Percentiles rank a stretch among this genome's conserved stretches.
These are phyloP conservation scores for Lordiphosa fenestrarum DNA, from an alignment of 2,888 invertebrate species.

Conservation along the genomic window DNA sequence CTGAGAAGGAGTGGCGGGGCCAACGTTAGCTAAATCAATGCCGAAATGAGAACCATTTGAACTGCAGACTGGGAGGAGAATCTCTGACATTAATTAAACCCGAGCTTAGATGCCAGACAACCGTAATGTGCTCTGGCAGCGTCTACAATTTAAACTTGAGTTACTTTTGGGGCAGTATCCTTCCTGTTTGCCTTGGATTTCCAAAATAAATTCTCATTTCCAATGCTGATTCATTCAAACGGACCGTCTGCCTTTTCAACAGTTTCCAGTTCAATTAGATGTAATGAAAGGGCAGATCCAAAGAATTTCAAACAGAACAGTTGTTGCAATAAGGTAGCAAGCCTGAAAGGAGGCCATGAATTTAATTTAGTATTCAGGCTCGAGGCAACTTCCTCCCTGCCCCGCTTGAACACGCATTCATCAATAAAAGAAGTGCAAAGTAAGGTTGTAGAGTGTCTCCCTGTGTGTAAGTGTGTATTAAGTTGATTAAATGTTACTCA, in stretches of 20 bases:
- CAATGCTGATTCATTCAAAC: conserved; percentile 34
- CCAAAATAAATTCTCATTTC: conserved; percentile 37
- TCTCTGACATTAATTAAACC: conserved; percentile 64
- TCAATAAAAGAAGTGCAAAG: conserved; percentile 45
- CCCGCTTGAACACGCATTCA: conserved; percentile 22
- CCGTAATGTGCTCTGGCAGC: conserved; percentile 50
- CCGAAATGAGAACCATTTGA: conserved; percentile 52
- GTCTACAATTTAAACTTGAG: conserved; percentile 27
- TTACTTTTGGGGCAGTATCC: conserved; percentile 1
- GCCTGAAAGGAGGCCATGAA: conserved; percentile 32
- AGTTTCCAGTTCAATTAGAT: conserved; percentile 51
- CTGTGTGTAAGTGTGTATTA: conserved; percentile 40
- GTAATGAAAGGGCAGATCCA: conserved; percentile 31
- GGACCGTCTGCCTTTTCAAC: conserved; percentile 18
- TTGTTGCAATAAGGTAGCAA: conserved; percentile 11
- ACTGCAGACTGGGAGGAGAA: conserved; percentile 23
- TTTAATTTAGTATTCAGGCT: conserved; percentile 41
- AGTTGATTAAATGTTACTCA: conserved; percentile 70
- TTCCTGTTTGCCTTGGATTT: conserved; percentile 1
- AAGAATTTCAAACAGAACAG: conserved; percentile 3
- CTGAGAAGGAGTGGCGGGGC: not conserved
- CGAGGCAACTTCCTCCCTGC: conserved; percentile 9
- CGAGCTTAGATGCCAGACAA: conserved; percentile 42
- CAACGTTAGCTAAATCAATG: conserved; percentile 55
- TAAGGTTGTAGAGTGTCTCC: conserved; percentile 46